Evolutionary conservation across 2,888 invertebrate species (phyloP), one percentile per base, ranked within the genome.

Genomic region (Xestia rhomboidea): DNA sequence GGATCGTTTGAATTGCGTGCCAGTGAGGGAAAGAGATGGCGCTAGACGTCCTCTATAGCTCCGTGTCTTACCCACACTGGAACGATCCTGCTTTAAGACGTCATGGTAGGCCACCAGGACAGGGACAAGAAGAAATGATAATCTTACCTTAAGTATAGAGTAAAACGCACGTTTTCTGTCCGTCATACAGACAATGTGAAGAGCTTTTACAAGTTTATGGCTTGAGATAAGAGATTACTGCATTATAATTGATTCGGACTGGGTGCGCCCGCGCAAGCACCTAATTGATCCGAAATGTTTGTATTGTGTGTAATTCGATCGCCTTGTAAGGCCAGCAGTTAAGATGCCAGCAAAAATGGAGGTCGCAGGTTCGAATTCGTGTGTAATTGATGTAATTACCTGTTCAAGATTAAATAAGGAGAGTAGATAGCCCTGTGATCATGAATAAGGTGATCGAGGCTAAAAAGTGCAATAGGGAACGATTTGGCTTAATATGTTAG

Each of bases 171-270:
- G 49, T 71, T 79, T 63, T 4, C 7, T 18, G 51, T 30, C 38
- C 1, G 44, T 15, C 51, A 0, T 13, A 49, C 24, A 34, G 27
- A 18, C 15, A 46, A 76, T 79, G 41, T 82, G 71, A 63, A 74
- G 57, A 86, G 74, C 79, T 85, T 83, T 83, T 86, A 86, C 70
- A 79, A 84, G 15, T 34, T 49, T 68, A 51, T 11, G 71, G 51
- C 76, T 76, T 71, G 88, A 82, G 89, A 91, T 90, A 89, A 86
- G 78, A 88, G 88, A 91, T 89, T 86, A 87, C 79, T 84, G 87
- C 73, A 87, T 83, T 87, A 86, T 91, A 91, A 91, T 92, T 88
- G 91, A 88, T 90, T 87, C 62, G 68, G 85, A 88, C 79, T 87
- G 89, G 91, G 90, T 87, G 90, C 91, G 90, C 84, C 87, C 69